Percentiles rank a stretch among this genome's conserved stretches.
These are phyloP conservation scores for Diarsia mendica DNA, from an alignment of 2,888 invertebrate species.

Conservation along the genomic window DNA sequence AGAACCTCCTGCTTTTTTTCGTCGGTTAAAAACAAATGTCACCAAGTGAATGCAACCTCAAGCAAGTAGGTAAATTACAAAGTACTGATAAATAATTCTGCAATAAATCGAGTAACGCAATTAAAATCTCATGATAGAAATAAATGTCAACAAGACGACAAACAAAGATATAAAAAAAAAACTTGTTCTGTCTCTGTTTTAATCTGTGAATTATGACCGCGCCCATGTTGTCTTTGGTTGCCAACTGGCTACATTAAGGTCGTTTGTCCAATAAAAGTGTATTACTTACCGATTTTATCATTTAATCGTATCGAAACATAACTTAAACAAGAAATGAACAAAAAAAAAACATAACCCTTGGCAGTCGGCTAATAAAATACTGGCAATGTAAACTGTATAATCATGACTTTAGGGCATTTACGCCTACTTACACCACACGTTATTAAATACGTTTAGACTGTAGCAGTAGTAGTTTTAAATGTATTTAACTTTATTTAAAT, in stretches of 20 bases:
- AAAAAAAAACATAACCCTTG: neutral
- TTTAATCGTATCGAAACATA: conserved; percentile 23
- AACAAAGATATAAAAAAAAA: conserved; percentile 69
- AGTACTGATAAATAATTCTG: conserved; percentile 58
- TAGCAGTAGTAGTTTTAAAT: neutral
- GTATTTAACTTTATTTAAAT: neutral
- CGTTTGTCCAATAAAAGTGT: conserved; percentile 42
- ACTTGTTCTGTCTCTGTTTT: conserved; percentile 68
- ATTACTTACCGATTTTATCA: conserved; percentile 32
- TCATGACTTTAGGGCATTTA: neutral
- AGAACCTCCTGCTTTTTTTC: too few species aligned
- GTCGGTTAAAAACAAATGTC: conserved; percentile 7
- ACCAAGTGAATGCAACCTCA: conserved; percentile 14
- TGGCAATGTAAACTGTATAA: neutral
- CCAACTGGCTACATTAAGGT: conserved; percentile 48
- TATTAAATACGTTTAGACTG: neutral
- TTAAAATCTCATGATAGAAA: conserved; percentile 65
- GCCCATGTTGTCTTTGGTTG: conserved; percentile 54
- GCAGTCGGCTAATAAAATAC: neutral
- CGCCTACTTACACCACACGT: neutral
- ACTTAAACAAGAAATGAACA: neutral
- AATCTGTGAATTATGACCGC: conserved; percentile 62
- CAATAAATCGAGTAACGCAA: conserved; percentile 62
- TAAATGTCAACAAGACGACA: conserved; percentile 69
- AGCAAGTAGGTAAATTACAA: conserved; percentile 35